Evolutionary conservation across 2,888 invertebrate genomes (phyloP).

Genomic region (Mycogona germanica): DNA sequence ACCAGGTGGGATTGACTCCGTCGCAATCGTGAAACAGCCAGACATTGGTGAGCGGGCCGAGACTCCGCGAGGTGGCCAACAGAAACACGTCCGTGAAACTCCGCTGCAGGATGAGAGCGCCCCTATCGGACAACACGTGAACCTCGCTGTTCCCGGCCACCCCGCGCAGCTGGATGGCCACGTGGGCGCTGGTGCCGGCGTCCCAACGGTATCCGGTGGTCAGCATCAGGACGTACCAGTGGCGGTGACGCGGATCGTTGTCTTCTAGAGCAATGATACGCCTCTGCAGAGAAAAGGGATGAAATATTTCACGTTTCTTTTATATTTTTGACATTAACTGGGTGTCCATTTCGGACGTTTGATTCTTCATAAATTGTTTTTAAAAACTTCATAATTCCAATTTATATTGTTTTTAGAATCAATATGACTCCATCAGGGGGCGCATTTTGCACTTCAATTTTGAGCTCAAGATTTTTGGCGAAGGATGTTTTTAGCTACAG

Average conservation of each 20-base stretch:
- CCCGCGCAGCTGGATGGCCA: conserved; percentile 31
- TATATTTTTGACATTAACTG: too few relatives aligned
- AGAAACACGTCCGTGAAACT: conserved; percentile 5
- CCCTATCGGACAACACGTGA: neutral
- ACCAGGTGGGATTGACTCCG: conserved; percentile 7
- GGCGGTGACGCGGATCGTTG: conserved; percentile 23
- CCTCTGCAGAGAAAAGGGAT: too few relatives aligned
- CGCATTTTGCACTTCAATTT: too few relatives aligned
- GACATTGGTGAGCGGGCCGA: conserved; percentile 4
- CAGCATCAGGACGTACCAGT: conserved; percentile 24
- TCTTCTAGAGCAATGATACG: conserved; percentile 21
- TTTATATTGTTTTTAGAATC: too few relatives aligned
- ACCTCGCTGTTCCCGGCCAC: neutral
- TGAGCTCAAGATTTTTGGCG: too few relatives aligned
- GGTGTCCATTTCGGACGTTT: too few relatives aligned
- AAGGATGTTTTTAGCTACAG: too few relatives aligned
- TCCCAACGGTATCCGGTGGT: conserved; percentile 23
- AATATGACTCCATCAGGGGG: too few relatives aligned
- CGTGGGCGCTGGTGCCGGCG: conserved; percentile 26
- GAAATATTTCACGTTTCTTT: too few relatives aligned
- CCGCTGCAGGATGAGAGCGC: neutral
- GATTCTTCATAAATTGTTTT: too few relatives aligned
- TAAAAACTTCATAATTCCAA: too few relatives aligned
- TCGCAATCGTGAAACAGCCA: conserved; percentile 10
- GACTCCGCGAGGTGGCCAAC: neutral